Percentiles rank a stretch among this genome's conserved stretches.
phyloP scores from a whole-genome alignment of 2,888 invertebrate genomes.

The Campaea margaritaria region DNA sequence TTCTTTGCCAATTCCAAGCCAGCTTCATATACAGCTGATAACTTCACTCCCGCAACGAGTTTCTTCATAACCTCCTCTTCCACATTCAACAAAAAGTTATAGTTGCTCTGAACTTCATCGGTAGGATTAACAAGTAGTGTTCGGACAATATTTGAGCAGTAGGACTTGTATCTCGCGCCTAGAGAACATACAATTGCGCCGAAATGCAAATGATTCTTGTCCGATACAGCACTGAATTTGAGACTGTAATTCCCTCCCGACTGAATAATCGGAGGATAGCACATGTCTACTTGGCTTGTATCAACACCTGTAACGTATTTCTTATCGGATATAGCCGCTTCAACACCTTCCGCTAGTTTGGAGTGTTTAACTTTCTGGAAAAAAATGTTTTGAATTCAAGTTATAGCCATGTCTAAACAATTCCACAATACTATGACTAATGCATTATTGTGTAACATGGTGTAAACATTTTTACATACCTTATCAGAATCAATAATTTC shows the following conservation, averaged over 20 bases:
- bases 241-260: constrained; percentile 99
- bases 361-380: constrained; percentile 97
- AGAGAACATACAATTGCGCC: constrained; percentile 98
- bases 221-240: constrained; percentile 98
- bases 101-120: constrained; percentile 91
- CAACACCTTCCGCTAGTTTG: constrained; percentile 97
- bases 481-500: constrained; percentile 99
- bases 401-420: background rate
- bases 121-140: constrained; percentile 98
- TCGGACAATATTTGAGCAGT: constrained; percentile 98
- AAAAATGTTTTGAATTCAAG: constrained; percentile 2
- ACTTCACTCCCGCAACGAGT: constrained; percentile 91
- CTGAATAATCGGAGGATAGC: constrained; percentile 99
- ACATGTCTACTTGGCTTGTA: constrained; percentile 96
- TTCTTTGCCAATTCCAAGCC: constrained; percentile 93
- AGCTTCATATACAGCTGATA: constrained; percentile 94
- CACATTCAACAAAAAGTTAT: constrained; percentile 94
- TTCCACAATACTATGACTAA: background rate
- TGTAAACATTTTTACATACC: constrained; percentile 70
- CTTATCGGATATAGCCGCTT: constrained; percentile 96
- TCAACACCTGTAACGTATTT: constrained; percentile 97
- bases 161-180: constrained; percentile 97
- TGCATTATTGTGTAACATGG: background rate
- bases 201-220: constrained; percentile 97
- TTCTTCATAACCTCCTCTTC: constrained; percentile 96